Evolutionary conservation across 2,888 invertebrate genomes (phyloP).

Genomic region (Heliconius charithonia): DNA sequence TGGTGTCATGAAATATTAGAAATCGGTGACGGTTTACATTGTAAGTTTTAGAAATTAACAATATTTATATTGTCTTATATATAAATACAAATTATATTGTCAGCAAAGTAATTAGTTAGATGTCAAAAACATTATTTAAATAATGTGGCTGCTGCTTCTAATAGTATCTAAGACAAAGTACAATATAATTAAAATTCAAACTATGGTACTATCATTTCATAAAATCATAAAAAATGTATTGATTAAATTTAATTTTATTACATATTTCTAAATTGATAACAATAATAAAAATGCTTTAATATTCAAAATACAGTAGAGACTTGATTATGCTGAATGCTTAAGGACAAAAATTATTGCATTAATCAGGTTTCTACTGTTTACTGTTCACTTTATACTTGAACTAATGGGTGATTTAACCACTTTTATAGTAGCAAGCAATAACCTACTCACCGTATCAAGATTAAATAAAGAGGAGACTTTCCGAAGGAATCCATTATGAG

Average conservation of each 20-base stretch:
- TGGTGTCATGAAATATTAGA: background rate
- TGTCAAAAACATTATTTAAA: background rate
- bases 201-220: background rate
- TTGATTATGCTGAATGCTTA: background rate
- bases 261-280: background rate
- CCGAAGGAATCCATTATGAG: slow-evolving; percentile 90
- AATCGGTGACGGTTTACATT: background rate
- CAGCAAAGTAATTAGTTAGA: background rate
- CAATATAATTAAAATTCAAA: background rate
- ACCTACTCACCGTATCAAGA: slow-evolving; percentile 90
- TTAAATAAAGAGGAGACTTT: slow-evolving; percentile 94
- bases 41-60: slow-evolving; percentile 20
- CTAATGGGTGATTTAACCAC: slow-evolving; percentile 8
- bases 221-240: background rate
- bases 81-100: background rate
- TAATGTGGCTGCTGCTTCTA: slow-evolving; percentile 45
- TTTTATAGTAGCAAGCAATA: slow-evolving; percentile 35
- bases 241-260: background rate
- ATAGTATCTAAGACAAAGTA: slow-evolving; percentile 19
- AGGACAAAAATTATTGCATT: background rate
- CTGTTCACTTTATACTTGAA: background rate
- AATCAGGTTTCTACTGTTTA: background rate
- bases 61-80: slow-evolving; percentile 5
- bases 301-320: background rate
- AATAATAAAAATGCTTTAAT: background rate